Evolutionary conservation across 2,888 invertebrate species (phyloP), one percentile per base, ranked within the genome.

Genomic region (Autographa gamma): DNA sequence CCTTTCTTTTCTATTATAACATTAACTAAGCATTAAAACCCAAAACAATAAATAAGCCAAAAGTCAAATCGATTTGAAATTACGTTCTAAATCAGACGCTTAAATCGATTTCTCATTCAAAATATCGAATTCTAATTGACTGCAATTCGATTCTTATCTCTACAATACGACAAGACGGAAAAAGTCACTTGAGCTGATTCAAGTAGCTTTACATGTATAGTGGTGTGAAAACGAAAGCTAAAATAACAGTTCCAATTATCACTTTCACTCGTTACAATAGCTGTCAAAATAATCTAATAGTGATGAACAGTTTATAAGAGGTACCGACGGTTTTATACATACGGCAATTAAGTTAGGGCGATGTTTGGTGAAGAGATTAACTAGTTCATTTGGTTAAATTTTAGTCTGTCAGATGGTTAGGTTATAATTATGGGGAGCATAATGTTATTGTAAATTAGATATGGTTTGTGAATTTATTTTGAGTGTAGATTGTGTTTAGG

Each of bases 171-270:
- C 66, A 73, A 81, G 62, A 70, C 67, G 81, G 74, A 83, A 83
- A 80, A 83, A 78, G 83, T 63, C 66, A 76, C 81, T 79, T 25
- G 69, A 74, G 71, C 67, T 60, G 67, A 83, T 78, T 78, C 69
- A 67, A 73, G 73, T 81, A 68, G 61, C 74, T 76, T 79, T 65
- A 74, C 38, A 62, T 11, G 11, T 34, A 5, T 70, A 76, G 80
- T 71, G 73, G 60, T 68, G 73, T 66, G 78, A 83, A 84, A 83
- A 71, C 62, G 84, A 83, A 83, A 84, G 83, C 74, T 63, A 79
- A 77, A 81, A 52, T 77, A 83, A 73, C 74, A 67, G 78, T 79
- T 81, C 54, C 41, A 63, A 71, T 76, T 67, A 69, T 48, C 52
- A 69, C 83, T 83, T 83, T 83, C 83, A 84, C 84, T 74, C 66